Conservation (phyloP, 2,888 invertebrate genomes). For the Himalopsyche japonica region DNA sequence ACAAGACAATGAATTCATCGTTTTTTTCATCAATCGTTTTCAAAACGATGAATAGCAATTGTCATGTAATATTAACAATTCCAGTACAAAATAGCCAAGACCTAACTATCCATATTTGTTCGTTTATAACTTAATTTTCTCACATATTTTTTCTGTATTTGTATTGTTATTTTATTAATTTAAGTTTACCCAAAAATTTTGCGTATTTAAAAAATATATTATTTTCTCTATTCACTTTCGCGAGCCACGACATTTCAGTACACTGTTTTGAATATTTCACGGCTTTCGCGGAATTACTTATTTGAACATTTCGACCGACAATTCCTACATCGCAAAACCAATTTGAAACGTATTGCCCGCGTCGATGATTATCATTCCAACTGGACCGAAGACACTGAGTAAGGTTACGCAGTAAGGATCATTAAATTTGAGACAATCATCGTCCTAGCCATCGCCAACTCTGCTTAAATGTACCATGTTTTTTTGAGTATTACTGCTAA, state of each 20-base stretch:
- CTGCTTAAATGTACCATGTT: not conserved
- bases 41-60: no score
- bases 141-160: no score
- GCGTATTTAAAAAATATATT: constrained; percentile 7
- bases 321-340: not conserved
- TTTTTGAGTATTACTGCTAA: no score
- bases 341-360: not conserved
- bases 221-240: not conserved
- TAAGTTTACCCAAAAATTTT: not conserved
- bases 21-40: no score
- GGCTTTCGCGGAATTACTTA: no score
- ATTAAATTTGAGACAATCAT: not conserved
- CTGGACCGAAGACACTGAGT: not conserved
- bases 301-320: not conserved
- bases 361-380: not conserved
- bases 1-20: no score
- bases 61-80: no score
- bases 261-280: not conserved
- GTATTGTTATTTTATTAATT: no score
- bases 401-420: not conserved
- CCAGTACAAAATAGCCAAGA: no score
- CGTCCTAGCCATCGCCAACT: not conserved
- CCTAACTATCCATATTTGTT: no score
- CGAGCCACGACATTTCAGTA: constrained; percentile 15
- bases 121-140: no score